phyloP scores from a whole-genome alignment of 2,113 vertebrate species.

The Pollachius pollachius region DNA sequence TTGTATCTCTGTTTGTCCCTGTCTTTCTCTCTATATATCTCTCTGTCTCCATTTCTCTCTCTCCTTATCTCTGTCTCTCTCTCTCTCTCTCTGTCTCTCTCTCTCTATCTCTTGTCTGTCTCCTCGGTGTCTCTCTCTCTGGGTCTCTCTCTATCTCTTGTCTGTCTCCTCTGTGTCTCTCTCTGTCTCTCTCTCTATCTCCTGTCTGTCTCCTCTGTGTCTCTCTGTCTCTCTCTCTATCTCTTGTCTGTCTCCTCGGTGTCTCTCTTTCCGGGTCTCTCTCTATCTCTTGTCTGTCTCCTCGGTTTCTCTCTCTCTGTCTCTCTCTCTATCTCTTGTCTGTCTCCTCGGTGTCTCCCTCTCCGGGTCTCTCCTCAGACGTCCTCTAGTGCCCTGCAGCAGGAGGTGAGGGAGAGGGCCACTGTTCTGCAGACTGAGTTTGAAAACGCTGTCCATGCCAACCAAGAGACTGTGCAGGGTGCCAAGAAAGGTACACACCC shows the following conservation, averaged over 20 bases:
- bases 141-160: too few species aligned
- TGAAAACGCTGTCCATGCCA: slow-evolving; percentile 84
- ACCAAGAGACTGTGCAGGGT: slow-evolving; percentile 53
- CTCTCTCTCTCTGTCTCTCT: neutral
- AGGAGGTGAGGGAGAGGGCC: slow-evolving; percentile 82
- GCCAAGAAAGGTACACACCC: slow-evolving; percentile 85
- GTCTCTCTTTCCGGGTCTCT: too few species aligned
- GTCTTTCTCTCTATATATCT: too few species aligned
- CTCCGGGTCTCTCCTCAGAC: slow-evolving; percentile 60
- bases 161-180: too few species aligned
- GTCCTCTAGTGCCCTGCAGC: slow-evolving; percentile 65
- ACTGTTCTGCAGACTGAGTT: slow-evolving; percentile 90
- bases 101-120: too few species aligned
- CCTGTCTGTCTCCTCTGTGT: neutral
- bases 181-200: too few species aligned
- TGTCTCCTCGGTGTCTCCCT: neutral
- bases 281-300: too few species aligned
- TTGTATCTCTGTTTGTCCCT: neutral
- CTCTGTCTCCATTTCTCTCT: neutral
- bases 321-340: neutral
- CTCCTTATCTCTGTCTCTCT: neutral
- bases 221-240: neutral
- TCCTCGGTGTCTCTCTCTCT: too few species aligned
- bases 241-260: neutral
- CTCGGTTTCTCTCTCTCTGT: too few species aligned